Conservation (phyloP, 2,797 vertebrate species). For the Remorina albescens region DNA sequence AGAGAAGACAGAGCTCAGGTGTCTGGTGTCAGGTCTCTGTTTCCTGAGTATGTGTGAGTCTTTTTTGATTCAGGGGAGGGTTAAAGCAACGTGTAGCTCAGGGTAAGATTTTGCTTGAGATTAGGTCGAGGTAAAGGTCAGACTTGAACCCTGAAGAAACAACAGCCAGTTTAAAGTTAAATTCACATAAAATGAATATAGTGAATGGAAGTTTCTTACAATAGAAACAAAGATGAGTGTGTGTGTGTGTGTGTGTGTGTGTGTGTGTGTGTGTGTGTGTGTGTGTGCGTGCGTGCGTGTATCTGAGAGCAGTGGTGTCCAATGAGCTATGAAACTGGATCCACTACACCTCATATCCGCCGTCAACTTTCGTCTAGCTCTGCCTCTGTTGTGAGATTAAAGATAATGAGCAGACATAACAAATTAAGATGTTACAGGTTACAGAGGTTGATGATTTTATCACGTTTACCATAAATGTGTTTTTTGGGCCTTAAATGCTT, state of each 20-base stretch:
- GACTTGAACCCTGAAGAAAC: neutral
- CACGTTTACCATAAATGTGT: neutral
- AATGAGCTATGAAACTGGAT: constrained; percentile 62
- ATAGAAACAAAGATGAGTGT: neutral
- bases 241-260: constrained; percentile 3
- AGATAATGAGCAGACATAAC: neutral
- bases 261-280: neutral
- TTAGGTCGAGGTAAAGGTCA: neutral
- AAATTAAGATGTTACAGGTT: no score
- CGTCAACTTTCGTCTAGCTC: constrained; percentile 8
- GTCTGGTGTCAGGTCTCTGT: constrained; percentile 74
- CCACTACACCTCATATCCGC: constrained; percentile 26
- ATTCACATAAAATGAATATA: neutral
- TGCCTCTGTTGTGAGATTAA: constrained; percentile 9
- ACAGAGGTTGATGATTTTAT: no score
- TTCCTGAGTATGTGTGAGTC: constrained; percentile 16
- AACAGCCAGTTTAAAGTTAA: neutral
- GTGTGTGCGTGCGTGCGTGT: constrained; percentile 2
- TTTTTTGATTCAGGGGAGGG: constrained; percentile 30
- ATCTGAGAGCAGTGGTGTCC: constrained; percentile 40
- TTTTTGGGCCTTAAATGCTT: no score
- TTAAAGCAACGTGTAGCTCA: neutral
- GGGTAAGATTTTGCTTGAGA: neutral
- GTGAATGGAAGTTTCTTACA: neutral
- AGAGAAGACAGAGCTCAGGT: constrained; percentile 63